Evolutionary conservation across 2,888 invertebrate species (phyloP), one percentile per base, ranked within the genome.

Genomic region (Romanomermis culicivorax): DNA sequence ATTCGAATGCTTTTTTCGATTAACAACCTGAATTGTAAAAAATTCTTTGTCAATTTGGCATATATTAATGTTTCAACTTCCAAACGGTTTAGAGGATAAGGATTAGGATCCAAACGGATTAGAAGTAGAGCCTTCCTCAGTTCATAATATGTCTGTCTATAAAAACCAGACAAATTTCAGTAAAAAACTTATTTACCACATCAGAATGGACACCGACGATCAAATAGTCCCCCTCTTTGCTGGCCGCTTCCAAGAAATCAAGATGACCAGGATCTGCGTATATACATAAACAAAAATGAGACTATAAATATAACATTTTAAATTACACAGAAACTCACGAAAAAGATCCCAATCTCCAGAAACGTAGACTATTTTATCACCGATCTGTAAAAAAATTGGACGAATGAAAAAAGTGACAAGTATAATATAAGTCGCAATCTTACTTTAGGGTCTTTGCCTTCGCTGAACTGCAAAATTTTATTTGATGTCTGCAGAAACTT

Each of bases 221-320:
- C 50, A 56, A 48, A 26, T 54, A 50, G 20, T 54, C 56, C 26
- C 56, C 53, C 29, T 56, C 47, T 17, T 48, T 26, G 11, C 43
- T 11, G 3, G 54, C 56, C 11, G 48, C 27, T 47, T 50, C 43
- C 7, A 56, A 25, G n/a, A 54, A 54, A 27, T 55, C 53, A n/a
- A 55, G 27, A 29, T 56, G 56, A 29, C 56, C 56, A 3, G 56
- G 56, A 43, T 56, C 56, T 56, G 30, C 36, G 17, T 11, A 36
- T 7, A 45, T n/a, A 24, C n/a, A n/a, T n/a, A n/a, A n/a, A n/a
- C n/a, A n/a, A n/a, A n/a, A n/a, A n/a, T n/a, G n/a, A n/a, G n/a
- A n/a, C n/a, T n/a, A n/a, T n/a, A n/a, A n/a, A n/a, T n/a, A n/a
- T n/a, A n/a, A n/a, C n/a, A n/a, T n/a, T n/a, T n/a, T 23, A 11